phyloP scores from a whole-genome alignment of 2,797 vertebrate species.

The Tadarida brasiliensis region DNA sequence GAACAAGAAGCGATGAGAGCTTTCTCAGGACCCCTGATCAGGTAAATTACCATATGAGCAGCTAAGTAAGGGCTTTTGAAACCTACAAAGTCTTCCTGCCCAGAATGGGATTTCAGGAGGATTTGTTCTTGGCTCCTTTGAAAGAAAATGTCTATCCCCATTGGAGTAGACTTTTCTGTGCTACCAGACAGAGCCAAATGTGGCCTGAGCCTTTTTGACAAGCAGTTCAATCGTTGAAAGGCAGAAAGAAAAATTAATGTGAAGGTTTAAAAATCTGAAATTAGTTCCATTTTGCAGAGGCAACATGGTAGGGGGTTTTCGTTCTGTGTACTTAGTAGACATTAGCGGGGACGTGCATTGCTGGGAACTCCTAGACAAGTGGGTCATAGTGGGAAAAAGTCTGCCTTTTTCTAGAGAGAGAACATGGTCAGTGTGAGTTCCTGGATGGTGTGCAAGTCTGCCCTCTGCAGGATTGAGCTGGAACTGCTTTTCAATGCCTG shows the following conservation, averaged over 20 bases:
- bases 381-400: neutral
- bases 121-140: slow-evolving; percentile 28
- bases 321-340: neutral
- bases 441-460: slow-evolving; percentile 22
- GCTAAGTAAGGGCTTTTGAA: neutral
- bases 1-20: slow-evolving; percentile 92
- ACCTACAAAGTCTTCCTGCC: neutral
- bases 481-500: slow-evolving; percentile 29
- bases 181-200: neutral
- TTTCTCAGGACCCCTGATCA: slow-evolving; percentile 94
- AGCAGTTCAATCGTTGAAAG: neutral
- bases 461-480: slow-evolving; percentile 73
- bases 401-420: neutral
- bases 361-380: neutral
- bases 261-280: slow-evolving; percentile 40
- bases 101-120: neutral
- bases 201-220: slow-evolving; percentile 15
- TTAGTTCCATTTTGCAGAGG: neutral
- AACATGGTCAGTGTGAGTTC: accelerated
- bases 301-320: neutral
- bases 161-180: slow-evolving; percentile 11
- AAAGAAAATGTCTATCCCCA: neutral
- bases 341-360: neutral
- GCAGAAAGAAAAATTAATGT: slow-evolving; percentile 38
- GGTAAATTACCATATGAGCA: slow-evolving; percentile 84